A percentile compares a stretch with the other conserved stretches of the same genome.
Conservation (phyloP, 2,888 invertebrate species). For the Molorchus minor region DNA sequence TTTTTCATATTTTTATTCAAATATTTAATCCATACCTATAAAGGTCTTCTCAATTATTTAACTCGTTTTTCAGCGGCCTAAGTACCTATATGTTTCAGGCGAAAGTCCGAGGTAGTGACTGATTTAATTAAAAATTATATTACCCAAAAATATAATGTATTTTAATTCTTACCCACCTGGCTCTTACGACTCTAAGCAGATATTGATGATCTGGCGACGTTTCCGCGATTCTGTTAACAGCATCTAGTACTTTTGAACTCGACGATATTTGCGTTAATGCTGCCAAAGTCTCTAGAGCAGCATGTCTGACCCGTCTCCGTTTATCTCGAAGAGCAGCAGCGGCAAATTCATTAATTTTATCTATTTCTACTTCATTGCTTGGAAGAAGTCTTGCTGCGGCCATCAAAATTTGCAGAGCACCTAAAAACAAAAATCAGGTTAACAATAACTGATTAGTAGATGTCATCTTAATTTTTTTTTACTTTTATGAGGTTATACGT, state of each 20-base stretch:
- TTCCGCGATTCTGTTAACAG: constrained; percentile 64
- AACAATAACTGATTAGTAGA: not conserved
- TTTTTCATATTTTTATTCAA: no score
- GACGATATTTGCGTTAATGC: constrained; percentile 78
- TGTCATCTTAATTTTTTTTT: no score
- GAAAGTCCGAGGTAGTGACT: no score
- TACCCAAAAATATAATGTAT: no score
- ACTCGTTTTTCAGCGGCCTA: no score
- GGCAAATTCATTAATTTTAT: constrained; percentile 56
- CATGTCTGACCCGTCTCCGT: constrained; percentile 80
- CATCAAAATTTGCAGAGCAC: constrained; percentile 65
- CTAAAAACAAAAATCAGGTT: constrained; percentile 32
- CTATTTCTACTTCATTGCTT: constrained; percentile 75
- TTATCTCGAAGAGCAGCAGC: constrained; percentile 63
- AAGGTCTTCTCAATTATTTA: no score
- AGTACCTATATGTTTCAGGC: no score
- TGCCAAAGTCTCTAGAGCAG: constrained; percentile 80
- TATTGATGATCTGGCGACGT: constrained; percentile 67
- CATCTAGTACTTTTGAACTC: constrained; percentile 70
- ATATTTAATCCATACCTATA: no score
- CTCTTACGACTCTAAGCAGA: constrained; percentile 75
- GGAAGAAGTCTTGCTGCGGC: constrained; percentile 81
- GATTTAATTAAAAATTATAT: no score
- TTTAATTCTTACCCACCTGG: constrained; percentile 62
- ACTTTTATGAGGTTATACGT: no score